phyloP scores from a whole-genome alignment of 2,113 vertebrate genomes.

The Lanius collurio region DNA sequence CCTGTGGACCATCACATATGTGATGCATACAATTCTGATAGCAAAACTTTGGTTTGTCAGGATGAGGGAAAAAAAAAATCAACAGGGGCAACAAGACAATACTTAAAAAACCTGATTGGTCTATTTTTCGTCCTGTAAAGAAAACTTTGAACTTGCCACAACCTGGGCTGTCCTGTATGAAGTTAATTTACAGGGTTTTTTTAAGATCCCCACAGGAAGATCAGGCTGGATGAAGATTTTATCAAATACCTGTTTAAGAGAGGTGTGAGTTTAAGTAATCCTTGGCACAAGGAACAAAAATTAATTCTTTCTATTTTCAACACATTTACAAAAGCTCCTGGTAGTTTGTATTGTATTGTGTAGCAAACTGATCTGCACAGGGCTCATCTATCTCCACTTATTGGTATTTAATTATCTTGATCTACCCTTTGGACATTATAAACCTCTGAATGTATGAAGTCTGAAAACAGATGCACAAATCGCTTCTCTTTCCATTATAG shows the following conservation, averaged over 20 bases:
- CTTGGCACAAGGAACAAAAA: not conserved
- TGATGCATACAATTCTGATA: not conserved
- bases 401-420: not conserved
- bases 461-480: conserved; percentile 23
- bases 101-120: not conserved
- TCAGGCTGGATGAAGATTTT: not conserved
- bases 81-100: not conserved
- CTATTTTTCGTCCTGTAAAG: not conserved
- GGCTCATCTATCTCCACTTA: not conserved
- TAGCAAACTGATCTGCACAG: not conserved
- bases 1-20: not conserved
- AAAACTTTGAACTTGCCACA: not conserved
- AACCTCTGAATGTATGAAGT: not conserved
- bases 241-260: not conserved
- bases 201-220: not conserved
- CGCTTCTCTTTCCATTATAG: not conserved
- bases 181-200: not conserved
- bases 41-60: not conserved
- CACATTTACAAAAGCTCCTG: not conserved
- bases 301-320: not conserved
- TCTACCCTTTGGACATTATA: conserved; percentile 25
- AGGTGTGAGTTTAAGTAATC: not conserved
- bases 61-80: not conserved
- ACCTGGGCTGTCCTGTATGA: not conserved
- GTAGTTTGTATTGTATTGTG: not conserved